Base-by-base conservation (phyloP, 2,797 vertebrate species). In the Oryzias dopingdopingensis region DNA sequence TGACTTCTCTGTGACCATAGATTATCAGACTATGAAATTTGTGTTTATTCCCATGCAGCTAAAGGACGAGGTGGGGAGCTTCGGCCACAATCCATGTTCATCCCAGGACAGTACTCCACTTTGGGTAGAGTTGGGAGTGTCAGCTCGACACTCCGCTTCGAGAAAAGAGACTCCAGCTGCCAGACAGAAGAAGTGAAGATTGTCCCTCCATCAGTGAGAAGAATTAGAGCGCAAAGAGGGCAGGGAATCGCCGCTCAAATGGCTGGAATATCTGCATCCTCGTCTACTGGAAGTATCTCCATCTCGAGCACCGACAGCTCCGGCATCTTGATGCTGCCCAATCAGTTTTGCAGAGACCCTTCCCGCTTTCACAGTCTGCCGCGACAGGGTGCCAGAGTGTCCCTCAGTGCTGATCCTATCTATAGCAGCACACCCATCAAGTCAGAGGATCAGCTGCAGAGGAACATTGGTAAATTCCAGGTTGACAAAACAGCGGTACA, bases 231-330 rank as follows among this genome's bases (percentile, higher is more conserved):
- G 0, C 96, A 99, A 79, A 93, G 93, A 59, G 97, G 97, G 50
- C 95, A 98, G 59, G 96, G 97, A 41, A 97, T 99, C 15, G 95
- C 96, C 0, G 94, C 95, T 65, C 96, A 97, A 86, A 96, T 97
- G 93, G 92, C 94, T 4, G 94, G 94, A 49, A 91, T 98, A 59
- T 94, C 95, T 0, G 86, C 89, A 69, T 96, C 95, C 37, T 95
- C 95, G 14, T 92, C 92, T 0, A 87, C 90, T 2, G 95, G 93
- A 71, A 97, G 95, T 72, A 94, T 98, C 89, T 96, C 96, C 0
- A 82, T 93, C 79, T 75, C 82, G 8, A 84, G 90, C 14, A 81
- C 89, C 0, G 92, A 93, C 74, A 87, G 92, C 23, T 90, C 92
- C 0, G 92, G 94, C 2, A 48, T 94, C 18, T 37, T 92, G 56